These are phyloP conservation scores for Sinopyrophorus schimmeli DNA, from an alignment of 2,888 invertebrate genomes.

Conservation along the genomic window DNA sequence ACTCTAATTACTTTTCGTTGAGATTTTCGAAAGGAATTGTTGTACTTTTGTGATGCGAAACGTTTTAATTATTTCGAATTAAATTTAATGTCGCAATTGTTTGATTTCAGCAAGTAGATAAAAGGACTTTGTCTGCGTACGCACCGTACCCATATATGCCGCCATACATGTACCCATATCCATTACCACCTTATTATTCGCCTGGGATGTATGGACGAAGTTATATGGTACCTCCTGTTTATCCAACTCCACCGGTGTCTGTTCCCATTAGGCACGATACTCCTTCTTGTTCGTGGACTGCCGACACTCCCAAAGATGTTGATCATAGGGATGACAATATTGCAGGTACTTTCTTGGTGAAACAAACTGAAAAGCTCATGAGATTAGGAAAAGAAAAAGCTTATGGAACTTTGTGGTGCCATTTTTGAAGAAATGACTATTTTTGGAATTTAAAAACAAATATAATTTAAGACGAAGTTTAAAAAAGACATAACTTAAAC, in stretches of 20 bases:
- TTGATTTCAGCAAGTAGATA: constrained; percentile 36
- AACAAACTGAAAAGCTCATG: not conserved
- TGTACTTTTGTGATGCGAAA: no score
- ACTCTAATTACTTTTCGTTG: constrained; percentile 34
- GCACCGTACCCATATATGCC: constrained; percentile 55
- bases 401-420: no score
- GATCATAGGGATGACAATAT: constrained; percentile 63
- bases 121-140: constrained; percentile 46
- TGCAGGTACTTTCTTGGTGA: constrained; percentile 55
- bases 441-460: no score
- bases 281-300: constrained; percentile 61
- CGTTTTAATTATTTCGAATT: no score
- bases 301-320: constrained; percentile 57
- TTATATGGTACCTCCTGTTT: constrained; percentile 47
- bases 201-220: constrained; percentile 41
- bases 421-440: no score
- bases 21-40: no score
- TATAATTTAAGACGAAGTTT: no score
- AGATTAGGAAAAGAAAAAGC: no score
- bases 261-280: constrained; percentile 55
- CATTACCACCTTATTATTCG: constrained; percentile 48
- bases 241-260: constrained; percentile 55
- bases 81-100: constrained; percentile 12
- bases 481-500: no score
- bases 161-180: constrained; percentile 52